Evolutionary conservation across 2,797 vertebrate genomes (phyloP), one percentile per base, ranked within the genome.

Genomic region (Microctenopoma steveboyesi): DNA sequence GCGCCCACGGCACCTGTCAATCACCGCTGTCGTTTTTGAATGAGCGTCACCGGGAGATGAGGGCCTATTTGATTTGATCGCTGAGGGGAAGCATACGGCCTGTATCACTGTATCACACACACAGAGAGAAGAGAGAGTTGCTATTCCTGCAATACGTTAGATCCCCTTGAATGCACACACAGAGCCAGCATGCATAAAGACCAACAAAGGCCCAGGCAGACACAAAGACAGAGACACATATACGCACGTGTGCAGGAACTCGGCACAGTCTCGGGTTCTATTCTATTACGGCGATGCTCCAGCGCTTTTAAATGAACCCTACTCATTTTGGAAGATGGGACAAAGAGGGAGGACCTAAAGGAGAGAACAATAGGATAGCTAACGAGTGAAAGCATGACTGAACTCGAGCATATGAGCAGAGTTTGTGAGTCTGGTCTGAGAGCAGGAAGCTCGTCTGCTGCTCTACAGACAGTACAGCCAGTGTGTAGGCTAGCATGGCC

Each of bases 61-160:
- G 79, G 83, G 72, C 51, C 78, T 78, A 72, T 91, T 91, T 91
- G 88, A 90, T 92, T 90, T 84, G 84, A 88, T 88, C 78, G 72
- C 81, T 80, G 75, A 84, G 79, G 85, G 84, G 82, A 83, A 85
- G 81, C 87, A 84, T 79, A 86, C 54, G 78, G 72, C 72, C 68
- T 65, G 78, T 82, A 88, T 86, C 83, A 59, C 74, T 61, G 64
- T 68, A 76, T 83, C 75, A 83, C 82, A 87, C 78, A 69, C 65
- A 39, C 62, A 82, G 62, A 69, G 58, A 64, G 69, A 66, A 68
- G 51, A 51, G 69, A 76, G 58, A 72, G 67, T 74, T 84, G 75
- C 81, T 85, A 78, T 86, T 86, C 75, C 64, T 82, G 81, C 75
- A 69, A 69, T 69, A 69, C 51, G 53, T 69, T 77, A 80, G 81